Conservation (phyloP, 2,113 vertebrate genomes). For the Oryzias celebensis region DNA sequence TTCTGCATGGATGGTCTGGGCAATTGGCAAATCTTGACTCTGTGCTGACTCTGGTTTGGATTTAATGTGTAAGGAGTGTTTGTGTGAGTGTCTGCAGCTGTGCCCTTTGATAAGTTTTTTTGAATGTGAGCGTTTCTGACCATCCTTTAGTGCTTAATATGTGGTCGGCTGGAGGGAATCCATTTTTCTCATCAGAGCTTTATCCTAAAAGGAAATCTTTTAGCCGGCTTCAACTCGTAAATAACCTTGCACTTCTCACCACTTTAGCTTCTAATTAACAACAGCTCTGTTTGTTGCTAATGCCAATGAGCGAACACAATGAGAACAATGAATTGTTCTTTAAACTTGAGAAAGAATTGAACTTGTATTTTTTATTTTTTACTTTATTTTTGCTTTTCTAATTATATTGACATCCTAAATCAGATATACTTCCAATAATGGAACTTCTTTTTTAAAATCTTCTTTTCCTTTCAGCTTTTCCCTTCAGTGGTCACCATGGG, state of each 20-base stretch:
- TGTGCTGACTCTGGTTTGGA: constrained; percentile 41
- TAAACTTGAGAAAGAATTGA: neutral
- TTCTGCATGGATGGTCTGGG: constrained; percentile 57
- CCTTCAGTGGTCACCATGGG: too few relatives aligned
- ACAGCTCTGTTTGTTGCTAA: neutral
- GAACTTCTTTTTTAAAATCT: too few relatives aligned
- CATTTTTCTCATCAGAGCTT: neutral
- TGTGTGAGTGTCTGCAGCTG: constrained; percentile 30
- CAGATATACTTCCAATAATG: too few relatives aligned
- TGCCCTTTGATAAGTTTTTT: constrained; percentile 58
- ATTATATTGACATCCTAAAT: too few relatives aligned
- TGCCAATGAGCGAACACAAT: neutral
- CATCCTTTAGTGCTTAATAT: constrained; percentile 46
- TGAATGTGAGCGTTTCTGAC: constrained; percentile 46
- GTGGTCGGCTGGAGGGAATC: constrained; percentile 36
- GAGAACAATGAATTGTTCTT: neutral
- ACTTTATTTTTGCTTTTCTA: too few relatives aligned
- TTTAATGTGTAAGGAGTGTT: constrained; percentile 60
- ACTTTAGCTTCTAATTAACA: neutral
- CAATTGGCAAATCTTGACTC: constrained; percentile 52
- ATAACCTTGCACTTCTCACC: constrained; percentile 16
- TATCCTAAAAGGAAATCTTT: constrained; percentile 13
- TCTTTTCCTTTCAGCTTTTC: too few relatives aligned
- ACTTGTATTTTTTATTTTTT: too few relatives aligned
- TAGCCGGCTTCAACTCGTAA: constrained; percentile 17